These are phyloP conservation scores for Heliconius himera DNA, from an alignment of 1,140 invertebrate species.

Conservation along the genomic window DNA sequence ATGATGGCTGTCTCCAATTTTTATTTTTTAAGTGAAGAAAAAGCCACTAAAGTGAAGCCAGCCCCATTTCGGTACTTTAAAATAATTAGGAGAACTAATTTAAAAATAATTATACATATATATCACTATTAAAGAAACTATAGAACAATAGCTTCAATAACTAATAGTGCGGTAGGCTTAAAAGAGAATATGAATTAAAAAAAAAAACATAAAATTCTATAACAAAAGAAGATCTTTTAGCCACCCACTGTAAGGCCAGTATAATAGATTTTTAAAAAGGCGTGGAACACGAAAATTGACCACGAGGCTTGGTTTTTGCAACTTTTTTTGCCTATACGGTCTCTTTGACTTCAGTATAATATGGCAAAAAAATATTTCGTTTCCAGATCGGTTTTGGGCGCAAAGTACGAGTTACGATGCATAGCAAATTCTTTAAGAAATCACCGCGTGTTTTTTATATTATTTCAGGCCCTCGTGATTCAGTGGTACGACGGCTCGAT, in stretches of 20 bases:
- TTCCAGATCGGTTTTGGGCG: slow-evolving; percentile 39
- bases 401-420: slow-evolving; percentile 36
- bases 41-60: not conserved
- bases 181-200: not conserved
- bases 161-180: not conserved
- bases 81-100: not conserved
- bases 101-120: not conserved
- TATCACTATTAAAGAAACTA: not conserved
- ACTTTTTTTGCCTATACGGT: slow-evolving; percentile 31
- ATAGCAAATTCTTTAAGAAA: slow-evolving; percentile 38
- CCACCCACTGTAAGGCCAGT: slow-evolving; percentile 20
- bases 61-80: not conserved
- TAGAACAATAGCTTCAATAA: slow-evolving; percentile 4
- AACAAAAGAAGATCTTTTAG: slow-evolving; percentile 3
- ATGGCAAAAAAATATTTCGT: slow-evolving; percentile 37
- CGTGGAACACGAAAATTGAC: slow-evolving; percentile 35
- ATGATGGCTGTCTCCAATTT: too few relatives aligned
- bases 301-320: slow-evolving; percentile 9
- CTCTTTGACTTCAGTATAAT: slow-evolving; percentile 30
- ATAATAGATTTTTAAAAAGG: slow-evolving; percentile 21
- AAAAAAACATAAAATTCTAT: not conserved
- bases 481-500: too few relatives aligned
- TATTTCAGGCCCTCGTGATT: not conserved
- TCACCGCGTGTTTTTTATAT: slow-evolving; percentile 1
- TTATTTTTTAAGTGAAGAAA: not conserved